A percentile compares a stretch with the other conserved stretches of the same genome.
phyloP scores from a whole-genome alignment of 2,113 vertebrate genomes.

The Danio rerio region GRCz12tu NC_133181.1:50396501-50397000 shows the following conservation, averaged over 20 bases:
- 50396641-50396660: conserved; percentile 9
- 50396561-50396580: neutral
- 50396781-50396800: neutral
- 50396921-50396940: neutral
- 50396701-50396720: conserved; percentile 1
- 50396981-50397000: neutral
- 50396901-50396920: conserved; percentile 38
- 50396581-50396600: neutral
- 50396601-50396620: neutral
- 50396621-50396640: conserved; percentile 15
- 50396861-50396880: conserved; percentile 48
- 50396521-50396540: conserved; percentile 37
- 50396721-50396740: conserved; percentile 30
- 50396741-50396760: conserved; percentile 12
- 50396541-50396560: neutral
- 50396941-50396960: conserved; percentile 15
- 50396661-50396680: conserved; percentile 10
- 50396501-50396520: conserved; percentile 6
- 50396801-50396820: neutral
- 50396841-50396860: conserved; percentile 15
- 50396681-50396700: neutral
- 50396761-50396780: neutral
- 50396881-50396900: conserved; percentile 42
- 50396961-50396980: conserved; percentile 4
- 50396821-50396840: conserved; percentile 4